These are phyloP conservation scores for Rhea pennata DNA, from an alignment of 2,113 vertebrate genomes.

Conservation along the genomic window DNA sequence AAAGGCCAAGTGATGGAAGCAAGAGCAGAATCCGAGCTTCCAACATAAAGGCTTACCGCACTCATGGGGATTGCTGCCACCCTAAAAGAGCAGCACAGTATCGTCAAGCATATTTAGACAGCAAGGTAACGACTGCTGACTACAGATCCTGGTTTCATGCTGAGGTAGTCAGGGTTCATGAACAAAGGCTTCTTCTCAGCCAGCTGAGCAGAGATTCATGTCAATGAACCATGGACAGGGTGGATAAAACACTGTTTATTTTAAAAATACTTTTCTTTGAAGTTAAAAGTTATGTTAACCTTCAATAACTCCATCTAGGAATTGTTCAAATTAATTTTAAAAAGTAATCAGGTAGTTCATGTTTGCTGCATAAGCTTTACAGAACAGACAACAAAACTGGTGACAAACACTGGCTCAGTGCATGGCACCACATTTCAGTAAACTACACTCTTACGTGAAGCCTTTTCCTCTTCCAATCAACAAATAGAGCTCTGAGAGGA, in stretches of 20 bases:
- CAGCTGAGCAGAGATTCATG: neutral
- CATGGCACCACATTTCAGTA: neutral
- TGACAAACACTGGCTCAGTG: neutral
- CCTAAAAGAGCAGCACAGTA: neutral
- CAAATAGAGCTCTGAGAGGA: neutral
- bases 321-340: neutral
- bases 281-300: neutral
- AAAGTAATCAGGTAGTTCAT: neutral
- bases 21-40: neutral
- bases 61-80: neutral
- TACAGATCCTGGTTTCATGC: slow-evolving; percentile 30
- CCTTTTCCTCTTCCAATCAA: neutral
- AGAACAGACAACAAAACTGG: neutral
- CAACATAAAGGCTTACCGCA: neutral
- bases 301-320: neutral
- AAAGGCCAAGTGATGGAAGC: neutral
- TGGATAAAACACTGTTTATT: slow-evolving; percentile 6
- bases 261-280: neutral
- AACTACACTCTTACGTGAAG: neutral
- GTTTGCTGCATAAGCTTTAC: neutral
- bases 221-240: slow-evolving; percentile 43
- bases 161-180: neutral
- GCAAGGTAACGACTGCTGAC: neutral
- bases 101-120: fast-evolving
- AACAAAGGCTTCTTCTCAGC: neutral